Conservation (phyloP, 2,888 invertebrate species). For the Gymnosoma rotundatum region DNA sequence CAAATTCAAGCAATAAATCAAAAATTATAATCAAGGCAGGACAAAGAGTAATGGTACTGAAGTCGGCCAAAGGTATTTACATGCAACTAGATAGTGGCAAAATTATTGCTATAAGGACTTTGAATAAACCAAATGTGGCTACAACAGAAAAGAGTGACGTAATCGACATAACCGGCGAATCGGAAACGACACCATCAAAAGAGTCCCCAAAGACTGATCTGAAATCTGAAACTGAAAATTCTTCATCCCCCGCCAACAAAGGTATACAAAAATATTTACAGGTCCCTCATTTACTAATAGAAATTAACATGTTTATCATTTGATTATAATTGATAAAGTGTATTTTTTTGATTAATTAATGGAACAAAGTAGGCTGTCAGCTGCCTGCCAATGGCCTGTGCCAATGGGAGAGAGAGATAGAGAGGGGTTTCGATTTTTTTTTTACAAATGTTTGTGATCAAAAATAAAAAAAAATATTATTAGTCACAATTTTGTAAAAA, state of each 20-base stretch:
- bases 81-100: slow-evolving; percentile 97
- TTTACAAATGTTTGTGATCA: no score
- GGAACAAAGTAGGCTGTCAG: no score
- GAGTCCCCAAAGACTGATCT: slow-evolving; percentile 60
- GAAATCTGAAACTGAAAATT: slow-evolving; percentile 50
- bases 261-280: slow-evolving; percentile 41
- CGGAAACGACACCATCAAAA: slow-evolving; percentile 55
- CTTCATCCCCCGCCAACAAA: slow-evolving; percentile 37
- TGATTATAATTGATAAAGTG: no score
- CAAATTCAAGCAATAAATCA: slow-evolving; percentile 93
- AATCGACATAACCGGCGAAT: slow-evolving; percentile 78
- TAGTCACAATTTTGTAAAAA: no score
- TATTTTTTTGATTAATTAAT: no score
- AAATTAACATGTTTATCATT: no score
- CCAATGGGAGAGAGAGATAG: no score
- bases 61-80: slow-evolving; percentile 97
- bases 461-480: no score
- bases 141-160: slow-evolving; percentile 76
- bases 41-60: slow-evolving; percentile 96
- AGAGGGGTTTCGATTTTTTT: no score
- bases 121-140: slow-evolving; percentile 77
- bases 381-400: no score
- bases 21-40: slow-evolving; percentile 96
- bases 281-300: background rate
- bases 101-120: slow-evolving; percentile 91